Percentiles rank a stretch among this genome's conserved stretches.
phyloP scores from a whole-genome alignment of 2,888 invertebrate species.

The Ophraella communa region DNA sequence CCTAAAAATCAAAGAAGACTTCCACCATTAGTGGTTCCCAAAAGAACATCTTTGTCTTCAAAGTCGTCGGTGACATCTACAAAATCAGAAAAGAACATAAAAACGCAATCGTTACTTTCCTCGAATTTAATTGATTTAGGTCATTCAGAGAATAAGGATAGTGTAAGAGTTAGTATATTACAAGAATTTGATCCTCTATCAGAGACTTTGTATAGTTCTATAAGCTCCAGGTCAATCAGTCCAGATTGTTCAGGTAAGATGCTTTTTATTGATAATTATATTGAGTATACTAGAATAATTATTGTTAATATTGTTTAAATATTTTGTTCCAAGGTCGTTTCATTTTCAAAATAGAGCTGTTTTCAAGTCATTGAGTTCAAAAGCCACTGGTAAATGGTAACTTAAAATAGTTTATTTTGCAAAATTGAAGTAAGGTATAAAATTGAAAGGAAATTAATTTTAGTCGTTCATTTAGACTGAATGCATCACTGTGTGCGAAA shows the following conservation, averaged over 20 bases:
- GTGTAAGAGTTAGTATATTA: conserved; percentile 73
- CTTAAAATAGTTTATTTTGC: too few relatives aligned
- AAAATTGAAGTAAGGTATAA: too few relatives aligned
- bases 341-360: too few relatives aligned
- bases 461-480: too few relatives aligned
- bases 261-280: not conserved
- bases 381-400: too few relatives aligned
- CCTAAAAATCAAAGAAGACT: conserved; percentile 55
- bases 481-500: too few relatives aligned
- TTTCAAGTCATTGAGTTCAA: too few relatives aligned
- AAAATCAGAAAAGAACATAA: conserved; percentile 27
- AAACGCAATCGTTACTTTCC: conserved; percentile 27
- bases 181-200: conserved; percentile 87
- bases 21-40: conserved; percentile 46
- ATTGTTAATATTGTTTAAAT: too few relatives aligned
- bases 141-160: conserved; percentile 61
- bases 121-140: conserved; percentile 67
- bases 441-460: too few relatives aligned
- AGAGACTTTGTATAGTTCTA: conserved; percentile 61
- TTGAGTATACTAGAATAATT: not conserved
- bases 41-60: conserved; percentile 27
- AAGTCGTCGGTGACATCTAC: conserved; percentile 26
- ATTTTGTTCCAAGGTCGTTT: too few relatives aligned
- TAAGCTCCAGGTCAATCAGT: conserved; percentile 52
- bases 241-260: conserved; percentile 59